phyloP scores from a whole-genome alignment of 2,113 vertebrate genomes.

The Acrocephalus arundinaceus region DNA sequence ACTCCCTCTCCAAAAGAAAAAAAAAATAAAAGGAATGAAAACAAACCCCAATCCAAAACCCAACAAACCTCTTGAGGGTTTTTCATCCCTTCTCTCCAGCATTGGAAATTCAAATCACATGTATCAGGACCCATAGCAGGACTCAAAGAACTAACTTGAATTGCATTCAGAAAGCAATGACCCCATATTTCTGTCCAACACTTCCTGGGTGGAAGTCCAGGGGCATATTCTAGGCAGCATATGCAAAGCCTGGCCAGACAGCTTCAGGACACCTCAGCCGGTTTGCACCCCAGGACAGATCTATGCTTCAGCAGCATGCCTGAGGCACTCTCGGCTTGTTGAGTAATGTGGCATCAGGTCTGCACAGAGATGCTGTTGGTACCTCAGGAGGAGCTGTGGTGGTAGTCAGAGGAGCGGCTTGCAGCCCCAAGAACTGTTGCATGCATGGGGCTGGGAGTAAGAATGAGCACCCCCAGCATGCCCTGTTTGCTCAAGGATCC shows the following conservation, averaged over 20 bases:
- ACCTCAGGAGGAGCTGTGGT: rapidly evolving
- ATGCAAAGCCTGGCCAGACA: neutral
- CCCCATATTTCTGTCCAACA: neutral
- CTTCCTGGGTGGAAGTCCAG: neutral
- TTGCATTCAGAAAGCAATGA: neutral
- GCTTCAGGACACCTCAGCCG: neutral
- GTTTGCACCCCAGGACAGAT: neutral
- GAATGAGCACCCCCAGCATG: rapidly evolving
- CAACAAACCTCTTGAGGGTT: neutral
- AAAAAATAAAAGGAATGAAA: too few species aligned
- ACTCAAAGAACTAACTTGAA: neutral
- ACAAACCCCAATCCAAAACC: neutral
- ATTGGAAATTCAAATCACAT: neutral
- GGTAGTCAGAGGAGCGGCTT: neutral
- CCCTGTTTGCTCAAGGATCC: neutral
- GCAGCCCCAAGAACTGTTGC: neutral
- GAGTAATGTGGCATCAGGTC: rapidly evolving
- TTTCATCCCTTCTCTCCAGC: neutral
- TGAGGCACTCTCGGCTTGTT: rapidly evolving
- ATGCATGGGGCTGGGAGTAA: neutral
- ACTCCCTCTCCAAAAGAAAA: neutral
- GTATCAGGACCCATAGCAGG: neutral
- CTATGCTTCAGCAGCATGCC: rapidly evolving
- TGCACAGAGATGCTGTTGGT: neutral
- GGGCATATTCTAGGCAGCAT: neutral